Percentiles rank a stretch among this genome's conserved stretches.
These are phyloP conservation scores for Pogona vitticeps DNA, from an alignment of 2,113 vertebrate genomes.

Conservation along the genomic window DNA sequence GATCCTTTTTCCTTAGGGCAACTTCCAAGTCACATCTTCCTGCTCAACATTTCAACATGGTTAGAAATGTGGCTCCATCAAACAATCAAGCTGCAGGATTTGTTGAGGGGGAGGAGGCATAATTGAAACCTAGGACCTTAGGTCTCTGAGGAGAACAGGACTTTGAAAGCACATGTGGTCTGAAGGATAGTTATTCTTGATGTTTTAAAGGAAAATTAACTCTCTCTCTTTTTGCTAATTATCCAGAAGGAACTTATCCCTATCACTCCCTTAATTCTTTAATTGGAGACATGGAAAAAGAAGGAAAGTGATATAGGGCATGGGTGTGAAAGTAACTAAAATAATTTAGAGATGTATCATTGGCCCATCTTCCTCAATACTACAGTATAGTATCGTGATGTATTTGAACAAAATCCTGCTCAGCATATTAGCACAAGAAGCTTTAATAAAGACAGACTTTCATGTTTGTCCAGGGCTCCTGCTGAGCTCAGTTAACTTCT, in stretches of 20 bases:
- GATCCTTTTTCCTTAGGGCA: constrained; percentile 23
- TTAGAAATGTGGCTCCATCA: too few relatives aligned
- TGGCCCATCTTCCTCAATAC: background rate
- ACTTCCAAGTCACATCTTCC: background rate
- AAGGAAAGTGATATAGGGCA: background rate
- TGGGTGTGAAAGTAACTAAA: background rate
- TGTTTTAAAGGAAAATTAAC: background rate
- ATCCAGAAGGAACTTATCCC: background rate
- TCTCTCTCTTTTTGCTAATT: background rate
- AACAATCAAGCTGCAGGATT: too few relatives aligned
- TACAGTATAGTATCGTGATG: too few relatives aligned
- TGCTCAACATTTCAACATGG: background rate
- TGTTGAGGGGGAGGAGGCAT: too few relatives aligned
- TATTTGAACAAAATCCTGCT: background rate
- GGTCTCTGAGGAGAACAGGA: background rate
- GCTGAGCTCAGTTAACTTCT: background rate
- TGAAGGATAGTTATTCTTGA: background rate
- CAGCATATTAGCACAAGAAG: background rate
- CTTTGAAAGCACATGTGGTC: background rate
- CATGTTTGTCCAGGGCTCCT: background rate
- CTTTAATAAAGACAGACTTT: background rate
- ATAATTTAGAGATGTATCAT: background rate
- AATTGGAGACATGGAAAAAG: background rate
- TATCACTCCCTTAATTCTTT: background rate
- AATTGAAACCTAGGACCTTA: background rate